Percentiles rank a stretch among this genome's conserved stretches.
Conservation (phyloP, 2,113 vertebrate species). For the Diphyllodes magnificus region DNA sequence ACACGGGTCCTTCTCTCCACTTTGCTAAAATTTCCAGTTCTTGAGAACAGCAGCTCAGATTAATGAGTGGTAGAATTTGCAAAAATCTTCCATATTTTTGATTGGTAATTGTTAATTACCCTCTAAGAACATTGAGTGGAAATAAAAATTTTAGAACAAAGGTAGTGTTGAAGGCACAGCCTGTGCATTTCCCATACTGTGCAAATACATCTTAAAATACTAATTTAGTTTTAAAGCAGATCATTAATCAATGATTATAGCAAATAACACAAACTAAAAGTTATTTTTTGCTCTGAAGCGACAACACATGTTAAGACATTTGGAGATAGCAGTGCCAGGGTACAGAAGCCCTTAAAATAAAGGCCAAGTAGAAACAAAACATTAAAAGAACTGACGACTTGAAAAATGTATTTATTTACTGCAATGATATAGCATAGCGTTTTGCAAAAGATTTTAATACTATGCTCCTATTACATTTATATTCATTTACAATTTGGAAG, state of each 20-base stretch:
- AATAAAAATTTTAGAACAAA: background rate
- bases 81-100: background rate
- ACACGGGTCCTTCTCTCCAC: background rate
- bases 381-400: background rate
- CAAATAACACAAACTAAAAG: background rate
- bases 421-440: background rate
- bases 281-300: background rate
- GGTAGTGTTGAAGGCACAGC: background rate
- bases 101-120: background rate
- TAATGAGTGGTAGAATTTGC: background rate
- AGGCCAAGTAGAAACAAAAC: background rate
- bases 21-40: background rate
- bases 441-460: constrained; percentile 10
- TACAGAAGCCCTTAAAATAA: background rate
- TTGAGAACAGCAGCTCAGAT: background rate
- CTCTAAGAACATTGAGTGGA: background rate
- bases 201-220: background rate
- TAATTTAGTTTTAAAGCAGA: background rate
- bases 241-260: background rate
- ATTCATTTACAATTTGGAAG: constrained; percentile 30
- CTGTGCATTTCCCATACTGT: background rate
- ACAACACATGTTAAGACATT: background rate
- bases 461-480: constrained; percentile 17
- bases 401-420: constrained; percentile 17
- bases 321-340: background rate